Percentiles rank a stretch among this genome's conserved stretches.
phyloP scores from a whole-genome alignment of 2,797 vertebrate species.

The Rhinoraja longicauda region DNA sequence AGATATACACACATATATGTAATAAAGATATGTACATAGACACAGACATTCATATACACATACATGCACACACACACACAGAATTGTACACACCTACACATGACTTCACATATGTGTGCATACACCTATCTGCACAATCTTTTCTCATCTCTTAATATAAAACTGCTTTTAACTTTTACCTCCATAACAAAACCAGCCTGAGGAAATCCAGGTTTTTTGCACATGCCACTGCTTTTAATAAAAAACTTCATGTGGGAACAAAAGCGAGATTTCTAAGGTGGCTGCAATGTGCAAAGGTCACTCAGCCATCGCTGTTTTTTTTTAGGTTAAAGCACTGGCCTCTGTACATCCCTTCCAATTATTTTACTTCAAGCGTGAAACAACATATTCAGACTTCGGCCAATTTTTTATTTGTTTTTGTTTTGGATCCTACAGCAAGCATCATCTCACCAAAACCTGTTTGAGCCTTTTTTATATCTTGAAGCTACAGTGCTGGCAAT shows the following conservation, averaged over 20 bases:
- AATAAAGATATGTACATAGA: background rate
- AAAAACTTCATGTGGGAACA: conserved; percentile 26
- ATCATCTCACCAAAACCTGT: conserved; percentile 69
- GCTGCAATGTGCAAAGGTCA: conserved; percentile 34
- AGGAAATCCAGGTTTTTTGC: conserved; percentile 26
- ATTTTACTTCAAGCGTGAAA: conserved; percentile 51
- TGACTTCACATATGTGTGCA: background rate
- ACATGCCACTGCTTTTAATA: conserved; percentile 8
- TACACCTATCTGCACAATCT: background rate
- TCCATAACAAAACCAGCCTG: background rate
- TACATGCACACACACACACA: background rate
- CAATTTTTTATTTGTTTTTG: conserved; percentile 45
- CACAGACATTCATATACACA: background rate
- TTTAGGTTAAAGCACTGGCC: conserved; percentile 62
- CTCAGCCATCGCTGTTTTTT: conserved; percentile 47
- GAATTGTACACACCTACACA: background rate
- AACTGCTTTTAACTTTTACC: background rate
- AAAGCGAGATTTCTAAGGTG: background rate
- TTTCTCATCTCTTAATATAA: background rate
- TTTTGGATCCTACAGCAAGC: conserved; percentile 69
- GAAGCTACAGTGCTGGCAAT: conserved; percentile 47
- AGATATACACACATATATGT: background rate
- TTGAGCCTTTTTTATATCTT: conserved; percentile 64
- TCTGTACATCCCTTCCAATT: conserved; percentile 61
- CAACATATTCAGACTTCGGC: conserved; percentile 68